A percentile compares a stretch with the other conserved stretches of the same genome.
These are phyloP conservation scores for Geotrypetes seraphini DNA, from an alignment of 2,797 vertebrate species.

Conservation along the genomic window DNA sequence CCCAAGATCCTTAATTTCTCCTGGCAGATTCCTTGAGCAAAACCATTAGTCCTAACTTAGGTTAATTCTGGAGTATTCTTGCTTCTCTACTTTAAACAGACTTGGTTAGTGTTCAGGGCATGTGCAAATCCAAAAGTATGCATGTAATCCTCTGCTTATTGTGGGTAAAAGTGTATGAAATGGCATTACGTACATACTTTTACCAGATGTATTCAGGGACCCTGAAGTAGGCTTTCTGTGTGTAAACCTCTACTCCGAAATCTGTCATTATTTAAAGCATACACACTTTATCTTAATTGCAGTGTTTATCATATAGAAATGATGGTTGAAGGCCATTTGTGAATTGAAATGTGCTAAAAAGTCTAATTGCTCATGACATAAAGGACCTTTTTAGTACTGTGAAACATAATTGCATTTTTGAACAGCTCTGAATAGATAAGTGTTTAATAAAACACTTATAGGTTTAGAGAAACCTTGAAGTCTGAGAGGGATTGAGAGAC, in stretches of 20 bases:
- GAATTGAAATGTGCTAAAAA: conserved; percentile 32
- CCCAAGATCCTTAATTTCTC: too few relatives aligned
- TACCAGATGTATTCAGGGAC: too few relatives aligned
- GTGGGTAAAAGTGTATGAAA: too few relatives aligned
- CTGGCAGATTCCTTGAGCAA: too few relatives aligned
- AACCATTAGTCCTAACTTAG: too few relatives aligned
- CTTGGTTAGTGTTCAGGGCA: too few relatives aligned
- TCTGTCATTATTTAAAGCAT: conserved; percentile 19
- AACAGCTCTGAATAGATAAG: conserved; percentile 33
- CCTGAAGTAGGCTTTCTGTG: too few relatives aligned
- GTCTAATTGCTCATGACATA: conserved; percentile 40
- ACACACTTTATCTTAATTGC: conserved; percentile 24
- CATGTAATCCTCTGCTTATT: too few relatives aligned
- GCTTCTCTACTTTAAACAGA: too few relatives aligned
- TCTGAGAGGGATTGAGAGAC: background rate
- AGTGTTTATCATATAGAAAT: conserved; percentile 22
- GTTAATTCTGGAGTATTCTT: too few relatives aligned
- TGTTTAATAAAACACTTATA: conserved; percentile 23
- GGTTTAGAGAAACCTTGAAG: conserved; percentile 20
- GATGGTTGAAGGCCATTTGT: conserved; percentile 31
- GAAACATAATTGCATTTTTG: conserved; percentile 40
- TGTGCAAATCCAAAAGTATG: too few relatives aligned
- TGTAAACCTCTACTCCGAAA: background rate
- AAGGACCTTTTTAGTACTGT: conserved; percentile 35
- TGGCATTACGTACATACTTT: too few relatives aligned